Conservation (phyloP, 2,888 invertebrate genomes). For the Pyrocoelia pectoralis region DNA sequence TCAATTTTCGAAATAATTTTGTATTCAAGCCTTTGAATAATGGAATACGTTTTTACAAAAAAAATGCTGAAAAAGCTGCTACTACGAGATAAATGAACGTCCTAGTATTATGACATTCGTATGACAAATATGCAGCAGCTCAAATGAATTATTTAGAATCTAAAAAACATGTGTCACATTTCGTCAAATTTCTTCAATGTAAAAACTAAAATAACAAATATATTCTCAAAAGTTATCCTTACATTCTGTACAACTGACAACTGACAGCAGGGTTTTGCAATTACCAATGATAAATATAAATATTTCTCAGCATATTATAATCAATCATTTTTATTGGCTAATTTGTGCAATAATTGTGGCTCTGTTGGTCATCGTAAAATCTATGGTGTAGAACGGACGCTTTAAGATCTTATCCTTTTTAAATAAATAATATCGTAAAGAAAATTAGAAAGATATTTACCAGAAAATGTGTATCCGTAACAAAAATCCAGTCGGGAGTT, state of each 20-base stretch:
- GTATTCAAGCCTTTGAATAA: slow-evolving; percentile 9
- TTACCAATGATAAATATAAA: no score
- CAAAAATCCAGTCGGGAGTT: background rate
- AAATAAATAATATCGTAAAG: no score
- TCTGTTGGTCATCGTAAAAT: no score
- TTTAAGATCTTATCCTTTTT: no score
- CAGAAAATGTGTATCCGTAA: background rate
- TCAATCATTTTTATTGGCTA: no score
- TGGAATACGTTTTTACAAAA: slow-evolving; percentile 4
- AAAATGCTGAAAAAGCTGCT: slow-evolving; percentile 10
- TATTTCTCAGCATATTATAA: no score
- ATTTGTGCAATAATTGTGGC: no score
- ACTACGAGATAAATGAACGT: slow-evolving; percentile 9
- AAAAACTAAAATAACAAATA: slow-evolving; percentile 1
- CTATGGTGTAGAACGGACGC: no score
- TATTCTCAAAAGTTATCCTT: no score
- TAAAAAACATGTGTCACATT: slow-evolving; percentile 6
- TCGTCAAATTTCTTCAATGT: background rate
- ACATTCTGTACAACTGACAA: background rate
- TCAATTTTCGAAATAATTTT: slow-evolving; percentile 2
- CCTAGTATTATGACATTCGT: slow-evolving; percentile 11
- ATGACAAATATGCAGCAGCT: slow-evolving; percentile 14
- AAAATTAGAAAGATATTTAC: background rate
- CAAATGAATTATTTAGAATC: slow-evolving; percentile 16
- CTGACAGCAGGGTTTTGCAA: no score